A percentile compares a stretch with the other conserved stretches of the same genome.
These are phyloP conservation scores for Caenorhabditis sp. DNA, from an alignment of 2,888 invertebrate genomes.

Conservation along the genomic window DNA sequence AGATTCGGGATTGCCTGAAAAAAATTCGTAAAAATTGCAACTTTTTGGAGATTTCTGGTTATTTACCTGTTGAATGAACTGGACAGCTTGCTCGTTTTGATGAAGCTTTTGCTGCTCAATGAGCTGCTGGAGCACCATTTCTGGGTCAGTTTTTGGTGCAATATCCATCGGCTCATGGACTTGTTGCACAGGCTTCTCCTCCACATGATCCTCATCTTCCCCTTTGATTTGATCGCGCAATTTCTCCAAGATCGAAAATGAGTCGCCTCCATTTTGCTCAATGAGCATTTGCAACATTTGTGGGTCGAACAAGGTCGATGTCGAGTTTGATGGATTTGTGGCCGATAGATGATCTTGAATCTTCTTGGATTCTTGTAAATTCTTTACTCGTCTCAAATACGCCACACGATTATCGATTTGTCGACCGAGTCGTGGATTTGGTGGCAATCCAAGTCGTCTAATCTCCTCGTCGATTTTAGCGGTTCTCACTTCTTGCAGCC, in stretches of 20 bases:
- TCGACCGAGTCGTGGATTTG: slow-evolving; percentile 50
- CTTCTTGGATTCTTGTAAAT: slow-evolving; percentile 42
- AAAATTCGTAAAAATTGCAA: background rate
- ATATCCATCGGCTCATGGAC: background rate
- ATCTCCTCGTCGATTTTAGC: slow-evolving; percentile 50
- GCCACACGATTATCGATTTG: slow-evolving; percentile 59
- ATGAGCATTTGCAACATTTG: slow-evolving; percentile 22
- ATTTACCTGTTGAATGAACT: background rate
- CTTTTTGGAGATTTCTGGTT: background rate
- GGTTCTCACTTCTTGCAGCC: slow-evolving; percentile 37
- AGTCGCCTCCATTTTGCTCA: slow-evolving; percentile 2
- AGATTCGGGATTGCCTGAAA: background rate
- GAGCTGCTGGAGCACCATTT: background rate
- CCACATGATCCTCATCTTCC: background rate
- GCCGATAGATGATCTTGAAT: slow-evolving; percentile 25
- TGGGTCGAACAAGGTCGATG: slow-evolving; percentile 1
- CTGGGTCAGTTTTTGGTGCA: background rate
- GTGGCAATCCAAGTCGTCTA: slow-evolving; percentile 49
- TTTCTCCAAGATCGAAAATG: background rate
- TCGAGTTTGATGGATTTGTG: background rate
- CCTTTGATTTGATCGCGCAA: background rate
- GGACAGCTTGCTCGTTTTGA: background rate
- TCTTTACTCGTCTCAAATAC: slow-evolving; percentile 55
- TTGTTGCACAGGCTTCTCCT: background rate
- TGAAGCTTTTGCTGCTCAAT: background rate